Evolutionary conservation across 1,140 invertebrate species (phyloP).

Genomic region (Drosophila sproati): DNA sequence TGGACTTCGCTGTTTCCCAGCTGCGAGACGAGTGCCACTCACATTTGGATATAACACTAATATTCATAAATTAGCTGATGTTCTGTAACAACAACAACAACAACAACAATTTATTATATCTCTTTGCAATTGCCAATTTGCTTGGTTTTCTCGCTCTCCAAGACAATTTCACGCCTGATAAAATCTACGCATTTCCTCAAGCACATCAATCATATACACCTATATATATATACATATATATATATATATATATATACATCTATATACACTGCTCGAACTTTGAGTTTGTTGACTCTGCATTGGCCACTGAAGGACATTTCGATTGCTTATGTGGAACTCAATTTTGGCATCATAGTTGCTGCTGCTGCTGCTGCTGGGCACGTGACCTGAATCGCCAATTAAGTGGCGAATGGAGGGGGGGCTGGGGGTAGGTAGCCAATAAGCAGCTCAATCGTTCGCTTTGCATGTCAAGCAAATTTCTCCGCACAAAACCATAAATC

Average conservation of each 20-base stretch:
- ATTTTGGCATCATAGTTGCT: conserved; percentile 23
- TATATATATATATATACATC: neutral
- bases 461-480: conserved; percentile 35
- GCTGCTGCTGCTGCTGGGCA: conserved; percentile 8
- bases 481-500: conserved; percentile 29
- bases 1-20: neutral
- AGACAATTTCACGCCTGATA: conserved; percentile 25
- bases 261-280: neutral
- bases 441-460: neutral
- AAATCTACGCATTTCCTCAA: conserved; percentile 27
- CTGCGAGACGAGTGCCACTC: no score
- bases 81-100: neutral
- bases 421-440: neutral
- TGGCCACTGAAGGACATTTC: conserved; percentile 34
- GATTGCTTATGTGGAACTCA: conserved; percentile 11
- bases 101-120: conserved; percentile 1
- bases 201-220: neutral
- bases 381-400: conserved; percentile 30
- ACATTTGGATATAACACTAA: no score
- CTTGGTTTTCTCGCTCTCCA: conserved; percentile 5
- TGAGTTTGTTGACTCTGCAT: conserved; percentile 42
- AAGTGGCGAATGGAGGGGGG: neutral
- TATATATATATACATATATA: neutral
- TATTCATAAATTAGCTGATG: no score
- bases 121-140: conserved; percentile 33